Base-by-base conservation (phyloP, 2,888 invertebrate genomes). In the Mylabris sibirica region DNA sequence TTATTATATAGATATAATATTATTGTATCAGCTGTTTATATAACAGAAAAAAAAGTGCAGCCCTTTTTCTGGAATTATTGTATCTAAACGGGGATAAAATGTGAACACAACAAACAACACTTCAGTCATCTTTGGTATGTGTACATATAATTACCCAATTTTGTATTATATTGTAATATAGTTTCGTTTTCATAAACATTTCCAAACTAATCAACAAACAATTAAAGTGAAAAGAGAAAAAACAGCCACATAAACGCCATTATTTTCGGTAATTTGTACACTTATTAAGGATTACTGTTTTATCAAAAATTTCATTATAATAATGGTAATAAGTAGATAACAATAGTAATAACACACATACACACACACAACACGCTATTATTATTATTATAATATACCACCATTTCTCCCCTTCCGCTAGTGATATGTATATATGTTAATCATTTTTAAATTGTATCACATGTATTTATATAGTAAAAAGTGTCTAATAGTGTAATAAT, bases 101-200 rank as follows among this genome's bases (percentile, higher is more conserved):
- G 4, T 30, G 8, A n/a, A n/a, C 70, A 67, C 65, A 65, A 30
- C 59, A 74, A 74, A 78, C 22, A 57, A 11, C 75, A 76, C 74
- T 66, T 74, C 80, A 77, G 78, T 78, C 77, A 75, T 80, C 79
- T 81, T 80, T 78, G 77, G 76, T 79, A 79, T 75, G 79, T 80
- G 81, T 80, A 79, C 78, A 78, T 79, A 78, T 74, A 75, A 69
- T 57, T 74, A 74, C 74, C 75, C 71, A 67, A 78, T 82, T 81
- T 82, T 84, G 84, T 84, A 84, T 83, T 83, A 84, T 84, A 84
- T 81, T 78, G 84, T 84, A 84, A 83, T 83, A 84, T 84, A 84
- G 83, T 83, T 84, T 83, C 80, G 81, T 83, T 63, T 75, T 79
- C 75, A 76, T 79, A 80, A 49, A 81, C 81, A 82, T 82, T 82